Base-by-base conservation (phyloP, 2,113 vertebrate species). In the Pluvialis apricaria region DNA sequence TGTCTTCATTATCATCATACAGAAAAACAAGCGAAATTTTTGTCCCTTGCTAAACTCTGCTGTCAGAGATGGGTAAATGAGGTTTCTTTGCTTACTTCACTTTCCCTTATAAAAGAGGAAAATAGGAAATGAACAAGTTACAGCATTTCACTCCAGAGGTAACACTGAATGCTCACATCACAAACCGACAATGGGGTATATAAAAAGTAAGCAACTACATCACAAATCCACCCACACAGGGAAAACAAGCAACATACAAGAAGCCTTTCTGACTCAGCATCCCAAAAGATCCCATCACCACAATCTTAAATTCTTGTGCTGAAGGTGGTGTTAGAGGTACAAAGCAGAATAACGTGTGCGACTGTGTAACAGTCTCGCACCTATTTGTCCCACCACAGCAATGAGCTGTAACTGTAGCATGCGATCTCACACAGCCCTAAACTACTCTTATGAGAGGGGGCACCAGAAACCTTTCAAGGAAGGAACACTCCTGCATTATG, bases 171-270 rank as follows among this genome's bases (percentile, higher is more conserved):
- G 0, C 29, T 71, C n/a, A 42, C 42, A n/a, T 34, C 6, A 24
- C 15, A 54, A 81, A n/a, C 5, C 9, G 22, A 4, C 3, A 9
- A 52, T 14, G 18, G 26, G 15, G 52, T 95, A 73, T 19, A 62
- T 2, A 11, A 81, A 75, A 73, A 82, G 58, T 16, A 82, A 93
- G 49, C 36, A 69, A 57, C 32, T 69, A 77, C 22, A 57, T 51
- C 45, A 82, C 8, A 45, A 75, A 82, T 44, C 24, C 51, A 36
- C 6, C 45, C 0, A 0, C 0, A 0, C 25, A 2, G 0, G 65
- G 72, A 78, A 86, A 54, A 52, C 0, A 1, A 84, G 38, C 29
- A 86, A n/a, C 26, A 28, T 6, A 24, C 8, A 78, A 68, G 21
- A 36, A 73, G 21, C 51, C 17, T 60, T 75, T 90, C 60, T 71